Conservation (phyloP, 2,797 vertebrate species). For the Graptemys geographica region DNA sequence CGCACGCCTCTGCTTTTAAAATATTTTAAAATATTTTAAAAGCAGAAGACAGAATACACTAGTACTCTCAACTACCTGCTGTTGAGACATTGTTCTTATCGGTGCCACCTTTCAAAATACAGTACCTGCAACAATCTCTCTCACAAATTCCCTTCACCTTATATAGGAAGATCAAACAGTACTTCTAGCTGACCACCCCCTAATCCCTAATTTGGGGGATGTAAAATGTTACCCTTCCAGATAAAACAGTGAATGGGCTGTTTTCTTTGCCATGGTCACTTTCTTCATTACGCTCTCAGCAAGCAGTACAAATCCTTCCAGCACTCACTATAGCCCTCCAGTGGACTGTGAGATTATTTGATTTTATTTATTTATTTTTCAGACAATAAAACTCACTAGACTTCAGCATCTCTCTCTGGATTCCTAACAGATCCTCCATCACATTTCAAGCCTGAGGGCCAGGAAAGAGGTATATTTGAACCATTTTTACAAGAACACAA, state of each 20-base stretch:
- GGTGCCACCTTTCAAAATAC: background rate
- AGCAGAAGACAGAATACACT: background rate
- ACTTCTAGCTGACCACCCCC: background rate
- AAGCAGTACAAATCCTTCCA: background rate
- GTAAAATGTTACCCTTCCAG: background rate
- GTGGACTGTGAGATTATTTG: background rate
- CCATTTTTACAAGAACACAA: background rate
- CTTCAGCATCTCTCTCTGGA: background rate
- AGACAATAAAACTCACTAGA: background rate
- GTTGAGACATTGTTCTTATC: background rate
- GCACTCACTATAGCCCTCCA: background rate
- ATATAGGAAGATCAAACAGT: background rate
- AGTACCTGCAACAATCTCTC: background rate
- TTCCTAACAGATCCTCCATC: background rate
- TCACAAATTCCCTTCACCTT: background rate
- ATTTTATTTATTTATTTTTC: background rate
- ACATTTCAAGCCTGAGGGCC: background rate
- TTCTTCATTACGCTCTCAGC: background rate
- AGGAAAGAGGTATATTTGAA: too few species aligned
- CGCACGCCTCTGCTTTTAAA: background rate
- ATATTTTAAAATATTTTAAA: background rate
- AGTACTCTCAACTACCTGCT: background rate
- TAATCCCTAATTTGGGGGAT: background rate
- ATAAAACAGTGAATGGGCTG: background rate
- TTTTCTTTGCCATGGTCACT: background rate